Percentiles rank a stretch among this genome's conserved stretches.
These are phyloP conservation scores for Brachypalpus laphriformis DNA, from an alignment of 2,888 invertebrate genomes.

Conservation along the genomic window DNA sequence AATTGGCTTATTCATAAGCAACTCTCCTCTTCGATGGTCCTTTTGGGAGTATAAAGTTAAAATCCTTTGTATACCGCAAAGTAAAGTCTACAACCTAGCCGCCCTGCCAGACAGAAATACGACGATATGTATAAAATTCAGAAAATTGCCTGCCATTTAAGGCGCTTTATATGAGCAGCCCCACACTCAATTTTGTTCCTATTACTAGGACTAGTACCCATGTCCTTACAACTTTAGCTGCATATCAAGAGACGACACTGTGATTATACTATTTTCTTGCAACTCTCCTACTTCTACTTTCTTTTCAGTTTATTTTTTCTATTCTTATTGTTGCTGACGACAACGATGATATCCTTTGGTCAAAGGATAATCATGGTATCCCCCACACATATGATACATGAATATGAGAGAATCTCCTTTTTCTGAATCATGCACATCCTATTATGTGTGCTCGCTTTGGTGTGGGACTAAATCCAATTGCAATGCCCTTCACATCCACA, in stretches of 20 bases:
- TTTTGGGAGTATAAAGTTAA: conserved; percentile 33
- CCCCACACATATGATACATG: conserved; percentile 55
- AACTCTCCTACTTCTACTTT: not conserved
- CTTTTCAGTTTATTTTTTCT: not conserved
- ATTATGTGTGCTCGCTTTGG: conserved; percentile 35
- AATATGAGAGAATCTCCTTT: conserved; percentile 51
- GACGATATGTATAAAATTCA: conserved; percentile 45
- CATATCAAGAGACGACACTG: conserved; percentile 30
- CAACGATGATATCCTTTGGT: conserved; percentile 68
- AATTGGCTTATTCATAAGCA: conserved; percentile 74
- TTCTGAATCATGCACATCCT: conserved; percentile 51
- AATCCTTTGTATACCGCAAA: conserved; percentile 42
- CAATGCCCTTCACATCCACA: conserved; percentile 21
- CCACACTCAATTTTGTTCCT: conserved; percentile 56
- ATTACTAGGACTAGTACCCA: conserved; percentile 19
- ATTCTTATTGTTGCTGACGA: conserved; percentile 27
- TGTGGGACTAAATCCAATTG: conserved; percentile 65
- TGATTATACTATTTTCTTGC: conserved; percentile 65
- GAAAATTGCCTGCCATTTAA: conserved; percentile 73
- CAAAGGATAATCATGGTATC: conserved; percentile 67
- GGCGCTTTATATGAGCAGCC: conserved; percentile 59
- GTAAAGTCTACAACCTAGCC: conserved; percentile 30
- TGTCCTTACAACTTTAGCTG: conserved; percentile 33
- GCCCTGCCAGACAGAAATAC: not conserved
- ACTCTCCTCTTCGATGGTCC: conserved; percentile 21